A percentile compares a stretch with the other conserved stretches of the same genome.
These are phyloP conservation scores for Platysternon megacephalum DNA, from an alignment of 2,113 vertebrate genomes.

Conservation along the genomic window DNA sequence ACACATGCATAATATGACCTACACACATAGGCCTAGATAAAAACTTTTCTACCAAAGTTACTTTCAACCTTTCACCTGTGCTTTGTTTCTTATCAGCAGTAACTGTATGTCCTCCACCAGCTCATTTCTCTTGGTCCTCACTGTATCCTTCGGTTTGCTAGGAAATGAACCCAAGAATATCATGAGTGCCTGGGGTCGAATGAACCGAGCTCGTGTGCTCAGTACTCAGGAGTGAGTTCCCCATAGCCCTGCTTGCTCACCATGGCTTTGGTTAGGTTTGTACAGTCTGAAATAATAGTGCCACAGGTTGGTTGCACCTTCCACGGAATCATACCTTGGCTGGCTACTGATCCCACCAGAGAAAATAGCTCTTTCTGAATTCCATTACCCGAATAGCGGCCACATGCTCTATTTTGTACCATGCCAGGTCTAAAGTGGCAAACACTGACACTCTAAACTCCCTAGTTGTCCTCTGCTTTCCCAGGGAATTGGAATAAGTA, in stretches of 20 bases:
- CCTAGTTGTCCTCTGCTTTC: not conserved
- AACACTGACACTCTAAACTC: not conserved
- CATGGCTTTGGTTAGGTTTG: not conserved
- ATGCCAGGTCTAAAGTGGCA: not conserved
- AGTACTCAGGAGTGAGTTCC: not conserved
- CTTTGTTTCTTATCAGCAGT: not conserved
- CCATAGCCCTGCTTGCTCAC: too few relatives aligned
- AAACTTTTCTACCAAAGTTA: not conserved
- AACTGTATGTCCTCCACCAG: not conserved
- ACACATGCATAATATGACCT: not conserved
- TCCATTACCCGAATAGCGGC: not conserved
- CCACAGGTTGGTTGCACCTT: not conserved
- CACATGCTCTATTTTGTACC: not conserved
- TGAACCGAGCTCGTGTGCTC: not conserved
- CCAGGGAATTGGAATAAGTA: not conserved
- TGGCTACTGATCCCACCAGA: not conserved
- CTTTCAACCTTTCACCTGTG: not conserved
- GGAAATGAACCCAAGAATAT: not conserved
- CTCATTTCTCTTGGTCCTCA: not conserved
- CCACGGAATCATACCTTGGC: not conserved
- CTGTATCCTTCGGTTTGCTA: not conserved
- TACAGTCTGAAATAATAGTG: rapidly evolving
- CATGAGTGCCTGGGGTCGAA: not conserved
- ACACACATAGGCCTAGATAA: not conserved
- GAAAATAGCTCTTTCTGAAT: not conserved